Evolutionary conservation across 2,113 vertebrate genomes (phyloP).

Genomic region (Ochotona curzoniae): DNA sequence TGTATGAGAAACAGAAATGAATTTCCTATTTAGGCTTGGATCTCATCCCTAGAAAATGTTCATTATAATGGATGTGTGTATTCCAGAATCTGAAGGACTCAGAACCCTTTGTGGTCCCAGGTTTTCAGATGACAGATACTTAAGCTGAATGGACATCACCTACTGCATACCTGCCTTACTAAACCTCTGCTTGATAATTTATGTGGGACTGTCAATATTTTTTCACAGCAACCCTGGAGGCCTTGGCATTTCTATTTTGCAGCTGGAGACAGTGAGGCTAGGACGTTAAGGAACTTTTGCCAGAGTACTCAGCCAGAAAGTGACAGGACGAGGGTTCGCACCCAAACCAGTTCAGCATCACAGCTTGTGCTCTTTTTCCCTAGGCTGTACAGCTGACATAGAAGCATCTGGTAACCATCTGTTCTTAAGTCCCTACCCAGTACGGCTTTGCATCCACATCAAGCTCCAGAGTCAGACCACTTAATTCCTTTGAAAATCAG

Average conservation of each 20-base stretch:
- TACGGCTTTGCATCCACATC: not conserved
- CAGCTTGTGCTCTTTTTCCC: not conserved
- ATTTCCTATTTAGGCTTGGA: not conserved
- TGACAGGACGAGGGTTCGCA: not conserved
- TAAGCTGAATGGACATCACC: not conserved
- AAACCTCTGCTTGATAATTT: not conserved
- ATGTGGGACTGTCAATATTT: not conserved
- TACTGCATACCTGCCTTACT: not conserved
- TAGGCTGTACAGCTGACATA: not conserved
- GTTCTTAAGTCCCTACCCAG: constrained; percentile 20
- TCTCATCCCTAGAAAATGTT: not conserved
- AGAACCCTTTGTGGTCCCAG: not conserved
- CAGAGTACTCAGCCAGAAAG: not conserved
- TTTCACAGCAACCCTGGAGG: not conserved
- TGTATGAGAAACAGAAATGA: not conserved
- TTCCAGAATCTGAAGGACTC: not conserved
- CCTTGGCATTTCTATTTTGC: not conserved
- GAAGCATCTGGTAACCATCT: constrained; percentile 64
- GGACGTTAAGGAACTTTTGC: not conserved
- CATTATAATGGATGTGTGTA: not conserved
- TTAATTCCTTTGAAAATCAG: not conserved
- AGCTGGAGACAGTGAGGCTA: not conserved
- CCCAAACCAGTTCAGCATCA: not conserved
- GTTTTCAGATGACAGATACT: not conserved
- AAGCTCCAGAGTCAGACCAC: constrained; percentile 10